phyloP scores from a whole-genome alignment of 2,113 vertebrate genomes.

The Psittacula cyanocephala region DNA sequence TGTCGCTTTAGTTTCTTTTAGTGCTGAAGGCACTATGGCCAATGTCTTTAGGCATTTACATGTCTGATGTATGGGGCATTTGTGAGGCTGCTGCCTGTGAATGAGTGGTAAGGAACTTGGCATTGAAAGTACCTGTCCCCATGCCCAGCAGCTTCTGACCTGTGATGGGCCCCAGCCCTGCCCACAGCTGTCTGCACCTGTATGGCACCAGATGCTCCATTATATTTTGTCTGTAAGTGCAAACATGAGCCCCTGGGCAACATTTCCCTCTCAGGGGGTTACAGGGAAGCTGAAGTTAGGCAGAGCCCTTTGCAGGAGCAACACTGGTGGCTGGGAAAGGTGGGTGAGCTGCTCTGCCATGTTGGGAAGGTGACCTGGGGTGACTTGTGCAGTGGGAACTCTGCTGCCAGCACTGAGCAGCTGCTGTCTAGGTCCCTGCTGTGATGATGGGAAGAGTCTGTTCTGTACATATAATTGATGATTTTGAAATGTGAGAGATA shows the following conservation, averaged over 20 bases:
- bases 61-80: background rate
- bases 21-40: background rate
- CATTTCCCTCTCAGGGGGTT: background rate
- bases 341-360: background rate
- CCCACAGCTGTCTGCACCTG: too few relatives aligned
- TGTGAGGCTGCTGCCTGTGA: background rate
- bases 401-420: background rate
- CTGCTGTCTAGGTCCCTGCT: background rate
- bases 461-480: background rate
- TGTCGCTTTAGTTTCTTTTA: background rate
- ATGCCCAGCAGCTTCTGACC: background rate
- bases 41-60: background rate
- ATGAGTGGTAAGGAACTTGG: background rate
- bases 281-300: background rate
- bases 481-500: constrained; percentile 49
- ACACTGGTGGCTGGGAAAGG: background rate
- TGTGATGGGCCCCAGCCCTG: background rate
- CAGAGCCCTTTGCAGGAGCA: background rate
- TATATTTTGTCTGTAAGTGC: background rate
- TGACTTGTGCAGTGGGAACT: background rate
- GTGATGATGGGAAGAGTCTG: background rate
- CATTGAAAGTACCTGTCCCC: background rate
- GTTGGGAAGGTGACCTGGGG: background rate
- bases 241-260: background rate
- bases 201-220: background rate